Conservation (phyloP, 2,797 vertebrate genomes). For the Dendrocincla fuliginosa region DNA sequence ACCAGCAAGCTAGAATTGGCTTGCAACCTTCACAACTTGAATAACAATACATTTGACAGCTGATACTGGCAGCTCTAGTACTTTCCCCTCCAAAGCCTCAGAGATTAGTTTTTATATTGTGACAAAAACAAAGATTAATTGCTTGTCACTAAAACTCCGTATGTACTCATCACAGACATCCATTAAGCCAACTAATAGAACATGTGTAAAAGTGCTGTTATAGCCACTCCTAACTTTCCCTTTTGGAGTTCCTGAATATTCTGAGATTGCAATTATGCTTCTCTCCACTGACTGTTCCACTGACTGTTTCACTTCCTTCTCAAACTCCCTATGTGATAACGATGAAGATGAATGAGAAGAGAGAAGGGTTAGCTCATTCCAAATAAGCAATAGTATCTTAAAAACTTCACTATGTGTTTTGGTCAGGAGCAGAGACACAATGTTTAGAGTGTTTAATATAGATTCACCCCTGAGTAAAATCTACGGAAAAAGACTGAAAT, state of each 20-base stretch:
- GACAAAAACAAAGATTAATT: neutral
- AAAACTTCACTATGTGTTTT: neutral
- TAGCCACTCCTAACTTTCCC: neutral
- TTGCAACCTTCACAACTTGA: neutral
- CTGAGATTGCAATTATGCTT: neutral
- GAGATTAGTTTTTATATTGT: neutral
- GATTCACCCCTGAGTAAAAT: neutral
- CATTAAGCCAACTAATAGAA: neutral
- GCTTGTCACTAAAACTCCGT: neutral
- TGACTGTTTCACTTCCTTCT: neutral
- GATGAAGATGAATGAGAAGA: neutral
- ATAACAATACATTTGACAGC: neutral
- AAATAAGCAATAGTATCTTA: neutral
- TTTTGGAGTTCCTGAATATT: neutral
- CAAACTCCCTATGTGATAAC: neutral
- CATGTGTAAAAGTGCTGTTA: neutral
- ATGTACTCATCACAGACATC: neutral
- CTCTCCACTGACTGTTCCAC: neutral
- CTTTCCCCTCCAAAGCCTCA: neutral
- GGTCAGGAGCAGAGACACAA: neutral
- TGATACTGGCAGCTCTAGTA: neutral
- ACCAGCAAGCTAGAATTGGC: neutral
- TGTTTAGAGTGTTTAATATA: neutral
- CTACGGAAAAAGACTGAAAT: neutral
- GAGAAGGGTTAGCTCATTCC: neutral